Evolutionary conservation across 2,113 vertebrate species (phyloP).

Genomic region (Podarcis raffonei): DNA sequence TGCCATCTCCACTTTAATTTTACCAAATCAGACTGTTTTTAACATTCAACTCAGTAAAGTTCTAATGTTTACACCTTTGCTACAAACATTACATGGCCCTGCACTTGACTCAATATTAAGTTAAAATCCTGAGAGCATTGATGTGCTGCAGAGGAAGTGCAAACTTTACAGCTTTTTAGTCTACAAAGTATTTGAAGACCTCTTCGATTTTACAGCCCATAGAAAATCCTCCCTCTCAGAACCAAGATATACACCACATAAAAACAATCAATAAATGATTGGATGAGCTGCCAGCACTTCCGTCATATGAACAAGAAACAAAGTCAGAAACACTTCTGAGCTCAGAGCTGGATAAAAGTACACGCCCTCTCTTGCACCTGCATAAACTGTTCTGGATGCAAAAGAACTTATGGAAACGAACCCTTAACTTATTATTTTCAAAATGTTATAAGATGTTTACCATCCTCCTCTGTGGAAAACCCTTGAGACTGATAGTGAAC

Average conservation of each 20-base stretch:
- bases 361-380: background rate
- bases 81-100: background rate
- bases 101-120: background rate
- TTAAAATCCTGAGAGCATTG: background rate
- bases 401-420: conserved; percentile 44
- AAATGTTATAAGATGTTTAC: conserved; percentile 78
- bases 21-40: background rate
- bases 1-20: background rate
- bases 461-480: conserved; percentile 86
- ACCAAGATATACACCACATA: background rate
- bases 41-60: background rate
- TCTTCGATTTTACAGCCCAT: background rate
- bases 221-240: background rate
- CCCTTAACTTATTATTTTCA: conserved; percentile 8
- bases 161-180: background rate
- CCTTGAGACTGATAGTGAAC: conserved; percentile 76
- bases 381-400: background rate
- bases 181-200: background rate
- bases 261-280: background rate
- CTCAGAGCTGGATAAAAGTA: background rate
- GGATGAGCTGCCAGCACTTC: background rate
- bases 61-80: background rate
- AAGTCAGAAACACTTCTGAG: background rate
- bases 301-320: conserved; percentile 13
- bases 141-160: background rate